Conservation (phyloP, 1,140 invertebrate species). For the Hyphantria cunea region DNA sequence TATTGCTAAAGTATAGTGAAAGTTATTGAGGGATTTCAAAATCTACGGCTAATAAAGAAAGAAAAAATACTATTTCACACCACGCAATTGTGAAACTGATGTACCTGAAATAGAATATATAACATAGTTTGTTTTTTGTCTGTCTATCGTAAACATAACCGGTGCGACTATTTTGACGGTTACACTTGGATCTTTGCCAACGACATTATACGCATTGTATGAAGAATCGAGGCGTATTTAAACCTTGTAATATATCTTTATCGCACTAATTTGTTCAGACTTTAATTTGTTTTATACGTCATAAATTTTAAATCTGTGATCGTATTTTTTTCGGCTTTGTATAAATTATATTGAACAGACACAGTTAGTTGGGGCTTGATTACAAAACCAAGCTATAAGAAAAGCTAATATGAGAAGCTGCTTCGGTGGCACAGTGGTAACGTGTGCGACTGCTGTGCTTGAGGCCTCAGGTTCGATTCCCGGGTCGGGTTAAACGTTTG, state of each 20-base stretch:
- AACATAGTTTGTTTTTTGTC: not conserved
- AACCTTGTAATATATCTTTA: constrained; percentile 3
- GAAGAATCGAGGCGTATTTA: not conserved
- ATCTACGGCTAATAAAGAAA: too few species aligned
- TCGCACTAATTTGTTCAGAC: not conserved
- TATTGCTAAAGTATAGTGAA: too few species aligned
- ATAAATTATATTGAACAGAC: not conserved
- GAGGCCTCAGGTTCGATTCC: too few species aligned
- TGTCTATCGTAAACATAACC: constrained; percentile 4
- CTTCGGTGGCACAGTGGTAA: too few species aligned
- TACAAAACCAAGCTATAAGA: too few species aligned
- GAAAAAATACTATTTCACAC: too few species aligned
- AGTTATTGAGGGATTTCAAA: too few species aligned
- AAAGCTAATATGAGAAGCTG: too few species aligned
- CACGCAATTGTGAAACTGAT: not conserved
- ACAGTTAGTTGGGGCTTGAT: not conserved
- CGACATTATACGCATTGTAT: not conserved
- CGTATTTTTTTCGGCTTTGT: not conserved
- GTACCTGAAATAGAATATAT: not conserved
- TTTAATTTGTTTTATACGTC: not conserved
- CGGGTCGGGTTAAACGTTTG: too few species aligned
- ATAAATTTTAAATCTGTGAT: not conserved
- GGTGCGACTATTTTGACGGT: constrained; percentile 1
- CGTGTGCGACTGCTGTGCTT: too few species aligned
- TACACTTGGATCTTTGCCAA: not conserved